A percentile compares a stretch with the other conserved stretches of the same genome.
Conservation (phyloP, 2,113 vertebrate species). For the Siphamia tubifer region DNA sequence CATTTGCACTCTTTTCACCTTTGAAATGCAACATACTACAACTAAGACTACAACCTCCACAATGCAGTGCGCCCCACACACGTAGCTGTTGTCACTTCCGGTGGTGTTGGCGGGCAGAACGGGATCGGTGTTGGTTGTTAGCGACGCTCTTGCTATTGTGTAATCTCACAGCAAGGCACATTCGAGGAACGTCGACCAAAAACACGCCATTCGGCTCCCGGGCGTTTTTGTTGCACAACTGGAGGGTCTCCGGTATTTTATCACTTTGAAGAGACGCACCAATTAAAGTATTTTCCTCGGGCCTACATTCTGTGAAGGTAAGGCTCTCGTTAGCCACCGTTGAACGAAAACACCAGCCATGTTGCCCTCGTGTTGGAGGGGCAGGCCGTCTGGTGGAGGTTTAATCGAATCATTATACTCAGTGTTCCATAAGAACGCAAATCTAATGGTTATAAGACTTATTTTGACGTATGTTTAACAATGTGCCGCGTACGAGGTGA, state of each 20-base stretch:
- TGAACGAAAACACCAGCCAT: conserved; percentile 41
- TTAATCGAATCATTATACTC: background rate
- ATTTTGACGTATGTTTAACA: too few relatives aligned
- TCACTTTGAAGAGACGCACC: background rate
- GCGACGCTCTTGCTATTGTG: conserved; percentile 55
- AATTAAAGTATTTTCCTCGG: background rate
- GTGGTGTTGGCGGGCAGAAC: conserved; percentile 78
- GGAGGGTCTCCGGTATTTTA: background rate
- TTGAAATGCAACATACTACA: too few relatives aligned
- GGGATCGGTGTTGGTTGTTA: conserved; percentile 40
- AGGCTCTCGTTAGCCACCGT: conserved; percentile 32
- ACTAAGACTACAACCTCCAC: conserved; percentile 44
- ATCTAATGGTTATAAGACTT: too few relatives aligned
- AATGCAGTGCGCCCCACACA: background rate
- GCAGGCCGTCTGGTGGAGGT: background rate
- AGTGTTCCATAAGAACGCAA: too few relatives aligned
- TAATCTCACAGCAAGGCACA: background rate
- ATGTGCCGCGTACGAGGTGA: too few relatives aligned
- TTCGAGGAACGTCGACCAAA: background rate
- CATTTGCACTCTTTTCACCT: too few relatives aligned
- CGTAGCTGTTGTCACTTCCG: conserved; percentile 40
- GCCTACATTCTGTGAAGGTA: conserved; percentile 58
- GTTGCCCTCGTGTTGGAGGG: conserved; percentile 29
- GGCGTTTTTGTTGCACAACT: background rate
- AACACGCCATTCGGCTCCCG: background rate